phyloP scores from a whole-genome alignment of 2,888 invertebrate species.

The Flexamia atlantica region DNA sequence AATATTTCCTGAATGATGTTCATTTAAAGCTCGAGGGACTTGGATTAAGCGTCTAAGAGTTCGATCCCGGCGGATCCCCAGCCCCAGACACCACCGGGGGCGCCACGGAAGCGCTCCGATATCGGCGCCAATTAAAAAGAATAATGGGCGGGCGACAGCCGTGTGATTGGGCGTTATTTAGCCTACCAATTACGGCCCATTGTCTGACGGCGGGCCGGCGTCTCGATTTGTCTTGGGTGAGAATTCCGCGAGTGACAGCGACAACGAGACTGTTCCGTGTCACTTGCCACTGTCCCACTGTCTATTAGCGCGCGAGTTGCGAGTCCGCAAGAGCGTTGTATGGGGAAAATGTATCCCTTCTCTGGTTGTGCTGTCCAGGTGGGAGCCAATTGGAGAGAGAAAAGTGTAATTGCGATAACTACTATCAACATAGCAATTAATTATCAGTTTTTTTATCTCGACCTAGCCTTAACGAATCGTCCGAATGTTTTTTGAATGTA shows the following conservation, averaged over 20 bases:
- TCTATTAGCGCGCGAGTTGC: too few species aligned
- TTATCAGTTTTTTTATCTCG: too few species aligned
- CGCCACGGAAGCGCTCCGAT: not conserved
- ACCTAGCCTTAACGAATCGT: too few species aligned
- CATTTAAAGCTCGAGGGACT: too few species aligned
- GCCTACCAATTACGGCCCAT: conserved; percentile 51
- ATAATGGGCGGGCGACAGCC: conserved; percentile 55
- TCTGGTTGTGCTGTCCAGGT: too few species aligned
- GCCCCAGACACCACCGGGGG: not conserved
- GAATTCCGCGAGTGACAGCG: conserved; percentile 55
- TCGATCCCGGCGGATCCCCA: not conserved
- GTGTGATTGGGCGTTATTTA: conserved; percentile 55
- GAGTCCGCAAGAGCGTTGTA: too few species aligned
- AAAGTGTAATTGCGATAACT: too few species aligned
- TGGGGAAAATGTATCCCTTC: too few species aligned
- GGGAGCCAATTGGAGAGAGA: not conserved
- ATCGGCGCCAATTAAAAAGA: conserved; percentile 54
- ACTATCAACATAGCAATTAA: too few species aligned
- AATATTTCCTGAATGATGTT: too few species aligned
- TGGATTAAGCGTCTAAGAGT: too few species aligned
- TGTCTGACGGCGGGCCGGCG: conserved; percentile 39
- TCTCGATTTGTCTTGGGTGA: conserved; percentile 47
- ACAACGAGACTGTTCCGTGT: conserved; percentile 25
- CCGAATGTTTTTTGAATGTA: too few species aligned
- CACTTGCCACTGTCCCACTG: not conserved